Conservation (phyloP, 2,113 vertebrate genomes). For the Datnioides undecimradiatus region DNA sequence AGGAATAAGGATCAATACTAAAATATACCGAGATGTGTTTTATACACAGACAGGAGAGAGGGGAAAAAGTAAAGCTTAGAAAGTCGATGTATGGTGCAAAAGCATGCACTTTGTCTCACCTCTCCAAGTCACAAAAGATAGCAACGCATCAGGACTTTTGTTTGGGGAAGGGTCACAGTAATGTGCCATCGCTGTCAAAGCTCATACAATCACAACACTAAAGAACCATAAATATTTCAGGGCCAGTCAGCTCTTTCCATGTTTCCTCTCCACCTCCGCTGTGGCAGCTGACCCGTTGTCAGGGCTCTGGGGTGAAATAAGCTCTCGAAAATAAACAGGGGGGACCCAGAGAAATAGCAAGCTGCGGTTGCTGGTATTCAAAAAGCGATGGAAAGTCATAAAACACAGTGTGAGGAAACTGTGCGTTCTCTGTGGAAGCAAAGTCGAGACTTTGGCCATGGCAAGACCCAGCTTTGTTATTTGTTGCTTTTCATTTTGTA, state of each 20-base stretch:
- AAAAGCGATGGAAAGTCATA: slow-evolving; percentile 39
- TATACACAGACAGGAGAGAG: not conserved
- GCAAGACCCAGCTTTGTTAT: slow-evolving; percentile 15
- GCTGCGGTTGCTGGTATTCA: slow-evolving; percentile 36
- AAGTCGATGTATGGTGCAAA: slow-evolving; percentile 1
- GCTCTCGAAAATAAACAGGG: slow-evolving; percentile 57
- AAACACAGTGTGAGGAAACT: slow-evolving; percentile 46
- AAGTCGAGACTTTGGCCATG: not conserved
- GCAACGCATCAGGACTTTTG: slow-evolving; percentile 35
- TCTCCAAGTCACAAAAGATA: slow-evolving; percentile 33
- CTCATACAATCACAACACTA: slow-evolving; percentile 65
- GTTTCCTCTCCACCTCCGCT: slow-evolving; percentile 44
- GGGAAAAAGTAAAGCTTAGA: not conserved
- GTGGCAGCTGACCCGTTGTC: slow-evolving; percentile 58
- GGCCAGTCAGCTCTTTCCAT: slow-evolving; percentile 35
- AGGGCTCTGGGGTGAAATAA: slow-evolving; percentile 52
- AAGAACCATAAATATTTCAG: slow-evolving; percentile 75
- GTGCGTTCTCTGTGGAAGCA: not conserved
- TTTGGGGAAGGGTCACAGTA: slow-evolving; percentile 56
- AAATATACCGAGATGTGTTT: slow-evolving; percentile 6
- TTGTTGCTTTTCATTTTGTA: slow-evolving; percentile 39
- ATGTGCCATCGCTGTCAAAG: slow-evolving; percentile 65
- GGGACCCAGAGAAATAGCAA: slow-evolving; percentile 21
- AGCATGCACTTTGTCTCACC: slow-evolving; percentile 43
- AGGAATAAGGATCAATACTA: slow-evolving; percentile 12